These are phyloP conservation scores for Etheostoma cragini DNA, from an alignment of 2,113 vertebrate species.

Conservation along the genomic window DNA sequence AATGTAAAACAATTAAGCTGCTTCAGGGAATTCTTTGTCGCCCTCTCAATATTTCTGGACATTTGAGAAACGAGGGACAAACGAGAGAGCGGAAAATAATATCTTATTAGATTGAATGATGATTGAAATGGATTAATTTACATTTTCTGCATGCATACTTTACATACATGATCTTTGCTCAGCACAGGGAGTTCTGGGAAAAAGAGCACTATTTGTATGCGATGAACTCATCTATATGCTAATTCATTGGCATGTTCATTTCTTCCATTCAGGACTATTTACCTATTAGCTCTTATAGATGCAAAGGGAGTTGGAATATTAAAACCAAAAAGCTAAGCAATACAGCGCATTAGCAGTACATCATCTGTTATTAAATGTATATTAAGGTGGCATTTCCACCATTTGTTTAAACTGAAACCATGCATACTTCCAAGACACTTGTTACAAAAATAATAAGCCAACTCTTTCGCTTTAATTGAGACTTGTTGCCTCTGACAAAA, in stretches of 20 bases:
- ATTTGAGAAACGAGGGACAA: slow-evolving; percentile 79
- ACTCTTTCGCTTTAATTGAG: slow-evolving; percentile 49
- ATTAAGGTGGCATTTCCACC: slow-evolving; percentile 70
- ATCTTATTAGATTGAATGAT: slow-evolving; percentile 84
- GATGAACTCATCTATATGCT: slow-evolving; percentile 91
- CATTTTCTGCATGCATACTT: slow-evolving; percentile 85
- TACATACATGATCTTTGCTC: slow-evolving; percentile 87
- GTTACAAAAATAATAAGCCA: slow-evolving; percentile 70
- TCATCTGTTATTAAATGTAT: slow-evolving; percentile 81
- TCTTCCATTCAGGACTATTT: slow-evolving; percentile 86
- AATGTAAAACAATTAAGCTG: slow-evolving; percentile 78
- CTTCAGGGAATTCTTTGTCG: slow-evolving; percentile 70
- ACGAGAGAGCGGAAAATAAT: slow-evolving; percentile 54
- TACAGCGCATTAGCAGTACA: slow-evolving; percentile 81
- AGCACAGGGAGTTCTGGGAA: slow-evolving; percentile 85
- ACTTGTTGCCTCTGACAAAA: slow-evolving; percentile 68
- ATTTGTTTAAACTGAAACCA: slow-evolving; percentile 78
- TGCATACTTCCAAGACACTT: slow-evolving; percentile 54
- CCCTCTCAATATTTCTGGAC: slow-evolving; percentile 74
- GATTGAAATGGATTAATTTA: slow-evolving; percentile 87
- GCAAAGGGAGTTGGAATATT: slow-evolving; percentile 84
- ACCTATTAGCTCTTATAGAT: slow-evolving; percentile 87
- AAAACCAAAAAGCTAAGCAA: slow-evolving; percentile 77
- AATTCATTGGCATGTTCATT: slow-evolving; percentile 88
- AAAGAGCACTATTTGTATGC: slow-evolving; percentile 87